Evolutionary conservation across 2,797 vertebrate genomes (phyloP), one percentile per base, ranked within the genome.

Genomic region (Fistularia tabacaria): DNA sequence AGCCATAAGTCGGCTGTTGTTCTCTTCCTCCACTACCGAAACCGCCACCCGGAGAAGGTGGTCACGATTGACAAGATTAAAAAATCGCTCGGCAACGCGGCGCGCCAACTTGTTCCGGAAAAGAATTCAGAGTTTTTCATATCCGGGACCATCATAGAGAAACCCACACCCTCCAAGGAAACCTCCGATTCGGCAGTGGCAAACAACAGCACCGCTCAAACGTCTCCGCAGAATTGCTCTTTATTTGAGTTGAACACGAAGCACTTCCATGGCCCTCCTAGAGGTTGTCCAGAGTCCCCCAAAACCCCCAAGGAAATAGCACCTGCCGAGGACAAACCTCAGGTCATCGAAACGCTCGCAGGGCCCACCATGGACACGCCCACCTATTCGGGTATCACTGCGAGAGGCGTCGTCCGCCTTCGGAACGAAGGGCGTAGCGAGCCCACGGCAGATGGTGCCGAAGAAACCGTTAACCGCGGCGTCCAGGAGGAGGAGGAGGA

Each of bases 21-120:
- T 12, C 87, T 97, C 81, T 92, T 95, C 36, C 93, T 96, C 59
- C 95, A 97, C 81, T 97, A 97, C 81, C 92, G 93, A 75, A 96
- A 93, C 81, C 86, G 85, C 48, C 95, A 97, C 56, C 93, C 93
- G 5, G 89, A 92, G 36, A 91, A 93, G 81, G 89, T 88, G 43
- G 83, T 95, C 49, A 92, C 93, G 13, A 90, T 95, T 61, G 92
- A 94, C 67, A 92, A 93, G 63, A 94, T 96, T 76, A 92, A 93
- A 54, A 91, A 90, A 79, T 88, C 85, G 3, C 84, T 87, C 11
- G 75, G 72, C 1, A 88, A 84, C 0, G 74, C 81, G 1, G 78
- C 89, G 0, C 74, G 84, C 36, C 25, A 1, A 51, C 46, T 44
- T 46, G 43, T 7, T 9, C 15, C 50, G 37, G 44, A 39, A 15